These are phyloP conservation scores for Aradus depressus DNA, from an alignment of 2,888 invertebrate genomes.

Conservation along the genomic window DNA sequence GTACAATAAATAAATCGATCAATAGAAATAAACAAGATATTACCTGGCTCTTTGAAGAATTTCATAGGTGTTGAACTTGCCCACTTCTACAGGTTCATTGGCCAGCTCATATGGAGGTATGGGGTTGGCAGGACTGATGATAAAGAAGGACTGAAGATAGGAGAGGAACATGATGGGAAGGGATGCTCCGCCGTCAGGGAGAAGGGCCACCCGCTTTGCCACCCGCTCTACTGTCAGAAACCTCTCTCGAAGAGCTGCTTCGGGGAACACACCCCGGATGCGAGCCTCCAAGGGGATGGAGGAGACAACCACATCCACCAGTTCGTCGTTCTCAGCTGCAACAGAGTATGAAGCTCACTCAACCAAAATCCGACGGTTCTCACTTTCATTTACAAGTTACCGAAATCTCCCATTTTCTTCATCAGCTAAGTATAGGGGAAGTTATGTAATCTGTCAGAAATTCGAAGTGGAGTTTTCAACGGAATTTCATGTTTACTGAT, in stretches of 20 bases:
- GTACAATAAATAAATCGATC: too few relatives aligned
- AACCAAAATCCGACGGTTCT: background rate
- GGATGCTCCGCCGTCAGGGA: slow-evolving; percentile 80
- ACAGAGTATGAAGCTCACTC: slow-evolving; percentile 15
- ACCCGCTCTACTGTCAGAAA: slow-evolving; percentile 73
- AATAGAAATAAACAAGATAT: too few relatives aligned
- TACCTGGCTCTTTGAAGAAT: slow-evolving; percentile 82
- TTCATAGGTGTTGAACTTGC: slow-evolving; percentile 70
- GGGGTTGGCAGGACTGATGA: slow-evolving; percentile 54
- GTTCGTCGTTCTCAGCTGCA: slow-evolving; percentile 58
- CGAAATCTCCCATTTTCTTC: too few relatives aligned
- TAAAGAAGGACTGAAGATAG: slow-evolving; percentile 76
- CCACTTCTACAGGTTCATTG: slow-evolving; percentile 58
- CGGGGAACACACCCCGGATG: slow-evolving; percentile 75
- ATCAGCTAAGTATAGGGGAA: too few relatives aligned
- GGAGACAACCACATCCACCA: slow-evolving; percentile 64
- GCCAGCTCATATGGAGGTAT: slow-evolving; percentile 63
- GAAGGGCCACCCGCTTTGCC: slow-evolving; percentile 71
- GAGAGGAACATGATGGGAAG: slow-evolving; percentile 74
- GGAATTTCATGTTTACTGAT: too few relatives aligned
- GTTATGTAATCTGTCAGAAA: too few relatives aligned
- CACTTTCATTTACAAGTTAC: too few relatives aligned
- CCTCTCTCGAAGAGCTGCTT: slow-evolving; percentile 64
- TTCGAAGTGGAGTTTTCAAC: too few relatives aligned
- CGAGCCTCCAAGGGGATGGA: slow-evolving; percentile 67